phyloP scores from a whole-genome alignment of 2,797 vertebrate genomes.

The Mastacembelus armatus region DNA sequence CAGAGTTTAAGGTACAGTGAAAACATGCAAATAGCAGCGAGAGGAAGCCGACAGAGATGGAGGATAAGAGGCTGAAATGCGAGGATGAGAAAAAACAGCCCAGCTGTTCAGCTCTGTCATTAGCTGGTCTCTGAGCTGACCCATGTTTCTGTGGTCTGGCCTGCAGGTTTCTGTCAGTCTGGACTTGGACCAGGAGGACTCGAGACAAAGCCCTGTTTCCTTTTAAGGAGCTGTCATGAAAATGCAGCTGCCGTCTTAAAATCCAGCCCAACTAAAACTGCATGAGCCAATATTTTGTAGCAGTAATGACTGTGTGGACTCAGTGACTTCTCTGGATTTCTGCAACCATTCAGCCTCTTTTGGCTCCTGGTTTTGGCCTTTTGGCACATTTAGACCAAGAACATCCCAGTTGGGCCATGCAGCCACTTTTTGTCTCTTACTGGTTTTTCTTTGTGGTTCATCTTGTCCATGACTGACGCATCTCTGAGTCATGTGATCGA shows the following conservation, averaged over 20 bases:
- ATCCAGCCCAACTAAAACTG: not conserved
- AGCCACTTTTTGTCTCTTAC: too few species aligned
- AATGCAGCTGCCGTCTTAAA: not conserved
- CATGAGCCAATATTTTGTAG: too few species aligned
- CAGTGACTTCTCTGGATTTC: too few species aligned
- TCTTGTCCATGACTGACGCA: too few species aligned
- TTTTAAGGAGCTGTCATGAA: conserved; percentile 1
- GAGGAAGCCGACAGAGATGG: conserved; percentile 36
- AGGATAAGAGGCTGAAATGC: conserved; percentile 21
- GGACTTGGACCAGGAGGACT: not conserved
- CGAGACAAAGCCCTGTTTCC: not conserved
- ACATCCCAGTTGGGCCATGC: too few species aligned
- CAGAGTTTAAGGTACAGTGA: conserved; percentile 13
- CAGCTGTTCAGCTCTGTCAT: conserved; percentile 20
- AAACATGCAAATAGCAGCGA: conserved; percentile 45
- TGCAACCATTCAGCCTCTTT: too few species aligned
- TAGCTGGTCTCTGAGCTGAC: not conserved
- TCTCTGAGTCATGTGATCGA: too few species aligned
- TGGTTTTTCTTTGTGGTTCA: too few species aligned
- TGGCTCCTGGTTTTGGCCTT: too few species aligned
- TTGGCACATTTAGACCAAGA: too few species aligned
- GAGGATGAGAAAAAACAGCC: conserved; percentile 13
- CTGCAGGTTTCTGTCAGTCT: not conserved
- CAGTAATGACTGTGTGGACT: too few species aligned
- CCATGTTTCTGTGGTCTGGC: not conserved